phyloP scores from a whole-genome alignment of 2,888 invertebrate species.

The Nymphalis urticae region DNA sequence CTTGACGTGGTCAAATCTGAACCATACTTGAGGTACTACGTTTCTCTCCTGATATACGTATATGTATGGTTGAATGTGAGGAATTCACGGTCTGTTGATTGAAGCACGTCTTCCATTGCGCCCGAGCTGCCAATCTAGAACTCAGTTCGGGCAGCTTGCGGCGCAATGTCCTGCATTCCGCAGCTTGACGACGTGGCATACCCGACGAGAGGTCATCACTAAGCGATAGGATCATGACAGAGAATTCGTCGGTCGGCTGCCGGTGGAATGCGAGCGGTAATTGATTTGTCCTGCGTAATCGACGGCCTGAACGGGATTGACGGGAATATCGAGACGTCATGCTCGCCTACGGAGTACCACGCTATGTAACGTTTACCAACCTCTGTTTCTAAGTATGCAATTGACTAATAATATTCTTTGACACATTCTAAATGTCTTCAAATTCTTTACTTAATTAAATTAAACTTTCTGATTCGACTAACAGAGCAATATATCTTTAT shows the following conservation, averaged over 20 bases:
- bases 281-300: constrained; percentile 81
- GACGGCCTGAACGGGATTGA: constrained; percentile 68
- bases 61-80: constrained; percentile 64
- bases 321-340: constrained; percentile 69
- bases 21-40: constrained; percentile 62
- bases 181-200: constrained; percentile 53
- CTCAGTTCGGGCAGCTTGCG: constrained; percentile 51
- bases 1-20: constrained; percentile 67
- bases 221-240: constrained; percentile 75
- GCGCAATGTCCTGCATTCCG: constrained; percentile 67
- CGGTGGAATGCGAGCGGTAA: constrained; percentile 76
- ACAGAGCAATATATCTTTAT: not conserved
- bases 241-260: constrained; percentile 74
- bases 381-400: constrained; percentile 18
- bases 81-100: constrained; percentile 72
- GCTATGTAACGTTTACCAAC: constrained; percentile 28
- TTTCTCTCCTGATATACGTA: constrained; percentile 44
- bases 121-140: constrained; percentile 61
- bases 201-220: constrained; percentile 68
- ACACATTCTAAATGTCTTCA: not conserved
- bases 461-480: too few relatives aligned
- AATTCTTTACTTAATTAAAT: not conserved
- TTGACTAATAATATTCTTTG: not conserved
- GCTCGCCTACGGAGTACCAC: constrained; percentile 40
- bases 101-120: constrained; percentile 70